These are phyloP conservation scores for Saccopteryx bilineata DNA, from an alignment of 2,113 vertebrate genomes.

Conservation along the genomic window DNA sequence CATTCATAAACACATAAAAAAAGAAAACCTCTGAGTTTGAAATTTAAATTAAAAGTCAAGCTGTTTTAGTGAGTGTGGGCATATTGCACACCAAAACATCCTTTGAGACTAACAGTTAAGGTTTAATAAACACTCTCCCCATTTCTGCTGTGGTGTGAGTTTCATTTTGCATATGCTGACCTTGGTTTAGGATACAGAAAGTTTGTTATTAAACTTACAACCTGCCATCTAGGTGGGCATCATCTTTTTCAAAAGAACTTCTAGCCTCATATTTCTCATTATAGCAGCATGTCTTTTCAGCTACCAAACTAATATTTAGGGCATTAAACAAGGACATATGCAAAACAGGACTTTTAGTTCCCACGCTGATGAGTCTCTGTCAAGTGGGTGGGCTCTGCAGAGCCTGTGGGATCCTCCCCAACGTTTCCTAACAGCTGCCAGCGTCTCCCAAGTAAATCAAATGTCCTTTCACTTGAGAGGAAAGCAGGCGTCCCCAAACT, in stretches of 20 bases:
- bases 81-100: constrained; percentile 58
- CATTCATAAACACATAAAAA: constrained; percentile 61
- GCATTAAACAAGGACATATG: constrained; percentile 75
- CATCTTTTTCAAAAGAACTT: constrained; percentile 74
- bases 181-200: constrained; percentile 81
- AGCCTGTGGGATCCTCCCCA: constrained; percentile 26
- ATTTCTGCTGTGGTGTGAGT: constrained; percentile 83
- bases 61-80: constrained; percentile 60
- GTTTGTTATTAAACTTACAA: constrained; percentile 82
- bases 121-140: constrained; percentile 88
- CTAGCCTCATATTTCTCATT: constrained; percentile 66
- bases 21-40: constrained; percentile 71
- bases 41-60: constrained; percentile 74
- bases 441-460: neutral
- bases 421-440: constrained; percentile 38
- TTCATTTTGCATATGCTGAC: constrained; percentile 86
- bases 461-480: constrained; percentile 63
- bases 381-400: constrained; percentile 28
- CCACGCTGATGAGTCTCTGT: constrained; percentile 38
- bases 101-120: constrained; percentile 81
- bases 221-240: constrained; percentile 67
- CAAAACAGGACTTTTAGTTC: constrained; percentile 61
- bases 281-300: constrained; percentile 76
- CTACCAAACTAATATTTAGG: constrained; percentile 53
- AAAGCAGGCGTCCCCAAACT: neutral